Evolutionary conservation across 1,140 invertebrate species (phyloP).

Genomic region (Aphelinus atriplicis): DNA sequence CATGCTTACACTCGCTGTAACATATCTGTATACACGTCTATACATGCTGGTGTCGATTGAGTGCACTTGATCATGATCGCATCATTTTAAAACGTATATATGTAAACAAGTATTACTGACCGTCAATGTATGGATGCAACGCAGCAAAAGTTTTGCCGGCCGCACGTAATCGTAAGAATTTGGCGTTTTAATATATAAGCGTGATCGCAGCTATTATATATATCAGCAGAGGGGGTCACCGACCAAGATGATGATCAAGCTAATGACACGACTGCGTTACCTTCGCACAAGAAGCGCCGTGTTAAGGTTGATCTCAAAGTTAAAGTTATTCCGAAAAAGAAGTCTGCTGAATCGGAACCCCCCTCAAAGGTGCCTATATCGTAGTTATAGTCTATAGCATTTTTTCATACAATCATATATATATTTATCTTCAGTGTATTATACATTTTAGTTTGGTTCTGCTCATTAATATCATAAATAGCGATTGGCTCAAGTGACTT

Average conservation of each 20-base stretch:
- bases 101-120: too few relatives aligned
- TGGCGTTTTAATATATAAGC: slow-evolving; percentile 21
- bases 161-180: slow-evolving; percentile 48
- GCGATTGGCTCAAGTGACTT: neutral
- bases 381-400: slow-evolving; percentile 14
- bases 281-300: slow-evolving; percentile 79
- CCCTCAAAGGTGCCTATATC: slow-evolving; percentile 57
- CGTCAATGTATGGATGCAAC: too few relatives aligned
- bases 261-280: slow-evolving; percentile 69
- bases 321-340: slow-evolving; percentile 76
- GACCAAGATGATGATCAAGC: slow-evolving; percentile 65
- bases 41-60: too few relatives aligned
- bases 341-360: slow-evolving; percentile 53
- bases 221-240: slow-evolving; percentile 68
- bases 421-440: neutral
- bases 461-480: neutral
- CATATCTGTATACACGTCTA: too few relatives aligned
- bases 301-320: slow-evolving; percentile 83
- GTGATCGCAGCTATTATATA: slow-evolving; percentile 67
- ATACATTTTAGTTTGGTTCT: neutral
- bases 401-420: neutral
- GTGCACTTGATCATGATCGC: too few relatives aligned
- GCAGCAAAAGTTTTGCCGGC: too few relatives aligned
- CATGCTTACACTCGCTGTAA: too few relatives aligned
- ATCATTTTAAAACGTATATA: too few relatives aligned